Base-by-base conservation (phyloP, 1,140 invertebrate species). In the Battus philenor region DNA sequence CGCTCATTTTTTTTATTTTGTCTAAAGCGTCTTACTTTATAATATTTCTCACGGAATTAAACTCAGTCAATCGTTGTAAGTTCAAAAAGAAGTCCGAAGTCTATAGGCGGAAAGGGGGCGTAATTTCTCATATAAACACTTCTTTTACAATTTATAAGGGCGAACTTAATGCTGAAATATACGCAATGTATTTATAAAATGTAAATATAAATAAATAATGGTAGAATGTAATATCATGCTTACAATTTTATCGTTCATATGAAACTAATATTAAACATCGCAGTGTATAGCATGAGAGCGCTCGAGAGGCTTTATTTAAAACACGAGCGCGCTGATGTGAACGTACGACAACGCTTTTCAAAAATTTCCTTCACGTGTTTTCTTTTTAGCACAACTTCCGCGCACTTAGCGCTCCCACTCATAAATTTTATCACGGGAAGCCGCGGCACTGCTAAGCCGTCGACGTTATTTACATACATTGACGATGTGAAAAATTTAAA, bases 281-380 rank as follows among this genome's bases (percentile, higher is more conserved):
- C 32, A 9, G n/a, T 3, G 3, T 29, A 9, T 29, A 9, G n/a
- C n/a, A 34, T 5, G 11, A 34, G 16, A 34, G 16, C 32, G 32
- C 32, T 34, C 32, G 8, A 17, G 32, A 20, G 17, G 15, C 15
- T 34, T 9, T 34, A 20, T 34, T 34, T 16, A 34, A 34, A 34
- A 34, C 20, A 34, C 11, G 32, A 34, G 32, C 17, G 32, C 16
- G 15, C n/a, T 39, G 22, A 39, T 39, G 36, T 39, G 13, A 39
- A 39, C 24, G 26, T 39, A 39, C 22, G 22, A 15, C 36, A 26
- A 9, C 22, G n/a, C n/a, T n/a, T n/a, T 13, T 8, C 15, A 12
- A 39, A 39, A 39, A 15, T 39, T 39, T 39, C 12, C 36, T 39
- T 39, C 36, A 39, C 36, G 36, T 39, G 32, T 26, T 39, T 39